Evolutionary conservation across 2,797 vertebrate genomes (phyloP).

Genomic region (Hipposideros larvatus): DNA sequence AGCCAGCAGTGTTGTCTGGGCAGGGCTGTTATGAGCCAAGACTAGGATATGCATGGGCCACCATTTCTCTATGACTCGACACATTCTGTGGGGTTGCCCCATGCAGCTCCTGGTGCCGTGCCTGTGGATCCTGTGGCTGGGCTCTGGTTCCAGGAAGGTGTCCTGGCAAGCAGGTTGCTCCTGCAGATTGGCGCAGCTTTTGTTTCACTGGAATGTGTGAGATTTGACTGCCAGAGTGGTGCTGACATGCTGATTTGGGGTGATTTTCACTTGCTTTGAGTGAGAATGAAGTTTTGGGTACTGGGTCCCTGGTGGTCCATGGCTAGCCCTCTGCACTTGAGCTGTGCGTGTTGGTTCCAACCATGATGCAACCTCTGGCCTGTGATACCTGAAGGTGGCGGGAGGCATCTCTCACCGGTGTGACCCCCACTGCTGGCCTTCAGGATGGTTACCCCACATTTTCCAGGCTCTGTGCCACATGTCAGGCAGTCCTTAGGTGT

Average conservation of each 20-base stretch:
- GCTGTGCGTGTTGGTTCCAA: not conserved
- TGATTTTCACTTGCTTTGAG: not conserved
- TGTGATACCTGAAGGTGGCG: not conserved
- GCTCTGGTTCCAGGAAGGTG: not conserved
- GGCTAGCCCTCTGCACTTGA: not conserved
- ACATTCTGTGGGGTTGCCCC: not conserved
- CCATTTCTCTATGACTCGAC: not conserved
- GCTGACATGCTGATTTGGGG: not conserved
- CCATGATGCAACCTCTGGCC: not conserved
- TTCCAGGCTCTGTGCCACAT: not conserved
- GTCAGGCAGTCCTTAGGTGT: not conserved
- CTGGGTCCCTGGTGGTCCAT: not conserved
- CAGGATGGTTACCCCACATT: not conserved
- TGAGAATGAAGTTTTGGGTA: not conserved
- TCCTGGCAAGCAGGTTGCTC: not conserved
- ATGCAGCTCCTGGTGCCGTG: not conserved
- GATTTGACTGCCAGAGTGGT: not conserved
- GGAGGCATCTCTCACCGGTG: not conserved
- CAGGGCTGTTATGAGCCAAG: not conserved
- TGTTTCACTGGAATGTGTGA: not conserved
- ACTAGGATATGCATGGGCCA: not conserved
- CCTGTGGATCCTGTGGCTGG: not conserved
- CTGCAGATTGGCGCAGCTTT: not conserved
- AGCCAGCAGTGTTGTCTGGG: fast-evolving
- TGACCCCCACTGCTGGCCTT: not conserved